phyloP scores from a whole-genome alignment of 2,888 invertebrate species.

The Hirtodrosophila trivittata region DNA sequence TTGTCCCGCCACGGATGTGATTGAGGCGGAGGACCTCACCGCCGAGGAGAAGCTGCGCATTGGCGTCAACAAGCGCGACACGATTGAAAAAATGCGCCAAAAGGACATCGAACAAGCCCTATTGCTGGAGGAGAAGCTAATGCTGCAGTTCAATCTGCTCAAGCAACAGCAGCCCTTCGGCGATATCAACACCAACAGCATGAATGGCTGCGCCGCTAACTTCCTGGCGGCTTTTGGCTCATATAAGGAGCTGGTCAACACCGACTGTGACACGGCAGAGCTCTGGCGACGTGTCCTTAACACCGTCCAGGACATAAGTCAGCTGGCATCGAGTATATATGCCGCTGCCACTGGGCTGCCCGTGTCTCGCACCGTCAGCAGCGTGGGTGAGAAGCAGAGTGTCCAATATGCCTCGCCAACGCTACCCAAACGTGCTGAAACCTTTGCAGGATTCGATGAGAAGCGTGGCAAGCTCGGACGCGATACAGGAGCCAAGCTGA shows the following conservation, averaged over 20 bases:
- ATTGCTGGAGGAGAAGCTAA: conserved; percentile 94
- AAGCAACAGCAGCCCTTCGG: conserved; percentile 83
- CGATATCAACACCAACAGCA: conserved; percentile 32
- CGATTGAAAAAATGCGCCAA: conserved; percentile 91
- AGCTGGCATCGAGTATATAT: conserved; percentile 90
- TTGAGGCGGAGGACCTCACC: conserved; percentile 89
- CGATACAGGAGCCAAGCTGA: conserved; percentile 85
- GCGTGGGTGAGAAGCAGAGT: conserved; percentile 96
- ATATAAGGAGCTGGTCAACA: conserved; percentile 90
- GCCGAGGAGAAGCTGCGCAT: conserved; percentile 90
- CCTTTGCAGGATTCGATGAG: conserved; percentile 97
- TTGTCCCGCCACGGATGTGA: conserved; percentile 91
- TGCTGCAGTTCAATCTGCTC: conserved; percentile 90
- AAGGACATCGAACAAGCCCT: conserved; percentile 95
- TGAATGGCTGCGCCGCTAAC: conserved; percentile 80
- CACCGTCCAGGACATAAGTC: conserved; percentile 87
- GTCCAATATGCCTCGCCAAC: conserved; percentile 93
- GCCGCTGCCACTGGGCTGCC: conserved; percentile 88
- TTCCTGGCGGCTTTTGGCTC: conserved; percentile 83
- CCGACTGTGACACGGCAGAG: conserved; percentile 90
- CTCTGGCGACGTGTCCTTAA: conserved; percentile 91
- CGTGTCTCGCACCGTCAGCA: conserved; percentile 95
- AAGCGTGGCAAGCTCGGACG: conserved; percentile 83
- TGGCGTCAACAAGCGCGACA: conserved; percentile 81
- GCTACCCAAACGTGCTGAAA: conserved; percentile 96